Evolutionary conservation across 2,888 invertebrate species (phyloP), one percentile per base, ranked within the genome.

Genomic region (Acrobasis consociella): DNA sequence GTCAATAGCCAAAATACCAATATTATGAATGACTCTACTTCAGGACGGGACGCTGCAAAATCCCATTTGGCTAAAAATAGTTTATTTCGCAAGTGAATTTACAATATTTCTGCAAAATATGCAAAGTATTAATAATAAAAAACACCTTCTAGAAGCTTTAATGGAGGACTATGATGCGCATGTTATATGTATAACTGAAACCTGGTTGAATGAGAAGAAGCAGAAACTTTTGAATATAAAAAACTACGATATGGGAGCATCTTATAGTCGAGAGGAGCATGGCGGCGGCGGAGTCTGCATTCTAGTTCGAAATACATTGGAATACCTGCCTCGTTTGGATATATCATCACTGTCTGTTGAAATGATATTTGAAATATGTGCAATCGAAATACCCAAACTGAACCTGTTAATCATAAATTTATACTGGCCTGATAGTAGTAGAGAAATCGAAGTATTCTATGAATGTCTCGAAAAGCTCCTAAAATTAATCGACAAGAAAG

Each of bases 201-300:
- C 69, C 9, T 67, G 69, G 68, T 17, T 69, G 42, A 49, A 63
- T 0, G 22, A 15, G 10, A 38, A 37, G 49, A 68, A 66, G 60
- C 13, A 60, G 0, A 16, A 63, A 38, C 11, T 63, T 9, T 15
- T 68, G 8, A 63, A 64, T 13, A 37, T 66, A 16, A 59, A 55
- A 9, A 62, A 64, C 8, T 67, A 67, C 38, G 56, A 17, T 0
- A 1, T 66, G 13, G 63, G 60, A 5, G 17, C 66, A 8, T 63
- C 42, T 2, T 69, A 42, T 22, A 66, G 68, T 38, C 65, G 70
- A 13, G 0, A 42, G 13, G 11, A 62, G 7, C 62, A 62, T 9
- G 62, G 16, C 13, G 68, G 68, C 5, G 72, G 69, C 2, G 72
- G 69, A 2, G 67, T 68, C 9, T 65, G 67, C 49, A 67, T 69